Evolutionary conservation across 2,113 vertebrate genomes (phyloP), one percentile per base, ranked within the genome.

Genomic region (Brevimyrus niger): DNA sequence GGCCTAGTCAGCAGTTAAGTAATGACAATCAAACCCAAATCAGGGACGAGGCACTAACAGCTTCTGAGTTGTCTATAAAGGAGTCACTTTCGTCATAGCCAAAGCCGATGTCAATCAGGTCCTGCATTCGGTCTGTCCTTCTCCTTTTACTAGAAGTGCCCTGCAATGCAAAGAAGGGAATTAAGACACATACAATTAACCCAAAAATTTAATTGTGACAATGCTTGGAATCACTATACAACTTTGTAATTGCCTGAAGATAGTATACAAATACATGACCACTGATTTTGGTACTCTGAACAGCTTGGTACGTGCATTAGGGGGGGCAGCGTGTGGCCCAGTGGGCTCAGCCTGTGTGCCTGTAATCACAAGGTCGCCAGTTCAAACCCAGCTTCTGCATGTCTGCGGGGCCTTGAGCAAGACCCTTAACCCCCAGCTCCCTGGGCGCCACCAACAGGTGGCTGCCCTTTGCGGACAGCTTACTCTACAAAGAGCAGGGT

Each of bases 11-110:
- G 86, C 48, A 21, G 19, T 38, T 21, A 87, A 55, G 31, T 38
- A 19, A 42, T 19, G 15, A 38, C 10, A 87, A 38, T 15, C 86
- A 58, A 53, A 80, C 4, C 69, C 35, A 80, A 80, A 80, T 17
- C 73, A 55, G 17, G 31, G 48, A 2, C 4, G 15, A 42, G 51
- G 87, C 92, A 97, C 98, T 98, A 94, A 99, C 98, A 87, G 98
- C 98, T 92, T 99, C 98, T 65, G 98, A 99, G 91, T 99, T 99
- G 95, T 99, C 98, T 85, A 99, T 99, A 93, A 99, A 99, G 3
- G 98, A 98, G 93, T 99, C 98, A 0, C 97, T 99, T 90, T 99
- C 98, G 90, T 99, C 98, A 11, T 99, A 99, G 90, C 98, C 98
- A 21, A 97, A 99, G 61, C 98, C 98, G 55, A 99, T 99, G 94